Conservation (phyloP, 2,888 invertebrate species). For the Bimastos eiseni region DNA sequence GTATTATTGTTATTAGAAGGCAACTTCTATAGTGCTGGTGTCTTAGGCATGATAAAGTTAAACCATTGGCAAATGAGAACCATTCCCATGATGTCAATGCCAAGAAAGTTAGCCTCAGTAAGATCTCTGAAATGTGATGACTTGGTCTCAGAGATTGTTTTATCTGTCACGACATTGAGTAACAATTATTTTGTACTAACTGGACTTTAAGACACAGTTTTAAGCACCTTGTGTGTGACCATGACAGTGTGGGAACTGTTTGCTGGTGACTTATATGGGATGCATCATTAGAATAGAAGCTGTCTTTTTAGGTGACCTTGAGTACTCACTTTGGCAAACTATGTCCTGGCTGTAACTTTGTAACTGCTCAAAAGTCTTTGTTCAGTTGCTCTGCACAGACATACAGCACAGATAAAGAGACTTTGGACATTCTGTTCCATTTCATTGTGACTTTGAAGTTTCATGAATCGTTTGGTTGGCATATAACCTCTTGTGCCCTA, state of each 20-base stretch:
- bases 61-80: too few species aligned
- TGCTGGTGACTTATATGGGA: not conserved
- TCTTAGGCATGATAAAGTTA: too few species aligned
- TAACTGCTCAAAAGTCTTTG: not conserved
- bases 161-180: too few species aligned
- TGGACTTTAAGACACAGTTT: too few species aligned
- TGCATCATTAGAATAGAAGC: not conserved
- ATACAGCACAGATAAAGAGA: not conserved
- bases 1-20: too few species aligned
- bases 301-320: not conserved
- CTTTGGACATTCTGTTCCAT: not conserved
- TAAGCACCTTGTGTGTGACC: too few species aligned
- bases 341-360: not conserved
- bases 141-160: too few species aligned
- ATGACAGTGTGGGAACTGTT: not conserved
- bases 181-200: too few species aligned
- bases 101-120: too few species aligned
- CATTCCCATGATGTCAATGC: too few species aligned
- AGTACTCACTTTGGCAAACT: not conserved
- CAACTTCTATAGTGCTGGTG: too few species aligned
- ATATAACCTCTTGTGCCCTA: not conserved
- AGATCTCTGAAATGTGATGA: too few species aligned
- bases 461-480: not conserved
- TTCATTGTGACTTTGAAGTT: not conserved
- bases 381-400: not conserved